These are phyloP conservation scores for Phlogophora meticulosa DNA, from an alignment of 2,888 invertebrate species.

Conservation along the genomic window DNA sequence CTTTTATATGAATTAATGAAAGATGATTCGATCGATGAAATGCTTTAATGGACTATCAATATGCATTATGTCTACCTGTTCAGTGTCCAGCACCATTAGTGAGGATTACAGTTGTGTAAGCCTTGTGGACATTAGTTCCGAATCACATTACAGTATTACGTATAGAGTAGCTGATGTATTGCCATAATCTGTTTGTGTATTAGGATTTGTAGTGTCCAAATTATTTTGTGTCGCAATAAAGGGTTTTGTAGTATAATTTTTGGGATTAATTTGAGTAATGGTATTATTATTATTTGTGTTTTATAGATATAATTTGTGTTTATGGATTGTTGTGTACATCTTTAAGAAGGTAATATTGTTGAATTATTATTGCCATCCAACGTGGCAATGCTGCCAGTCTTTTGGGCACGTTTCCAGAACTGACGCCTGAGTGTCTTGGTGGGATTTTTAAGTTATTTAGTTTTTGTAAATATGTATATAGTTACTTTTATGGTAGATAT, in stretches of 20 bases:
- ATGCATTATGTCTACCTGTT: conserved; percentile 76
- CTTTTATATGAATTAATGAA: conserved; percentile 77
- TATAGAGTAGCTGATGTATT: conserved; percentile 76
- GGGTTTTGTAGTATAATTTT: conserved; percentile 55
- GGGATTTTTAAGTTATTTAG: too few relatives aligned
- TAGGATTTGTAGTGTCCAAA: conserved; percentile 60
- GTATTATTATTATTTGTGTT: conserved; percentile 51
- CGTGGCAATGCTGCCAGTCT: too few relatives aligned
- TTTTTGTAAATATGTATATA: too few relatives aligned
- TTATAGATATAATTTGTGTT: conserved; percentile 36
- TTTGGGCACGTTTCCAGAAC: too few relatives aligned
- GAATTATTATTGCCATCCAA: too few relatives aligned
- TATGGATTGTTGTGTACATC: conserved; percentile 21
- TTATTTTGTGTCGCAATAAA: conserved; percentile 65
- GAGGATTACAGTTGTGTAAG: conserved; percentile 82
- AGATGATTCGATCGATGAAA: conserved; percentile 78
- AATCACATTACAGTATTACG: conserved; percentile 75
- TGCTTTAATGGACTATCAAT: conserved; percentile 85
- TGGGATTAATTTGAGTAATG: conserved; percentile 57
- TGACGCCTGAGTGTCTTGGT: too few relatives aligned
- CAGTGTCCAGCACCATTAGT: conserved; percentile 69
- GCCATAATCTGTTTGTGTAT: conserved; percentile 74
- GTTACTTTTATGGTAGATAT: too few relatives aligned
- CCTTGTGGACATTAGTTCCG: conserved; percentile 77
- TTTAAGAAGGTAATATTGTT: conserved; percentile 1